These are phyloP conservation scores for Liasis olivaceus DNA, from an alignment of 2,797 vertebrate species.

Conservation along the genomic window DNA sequence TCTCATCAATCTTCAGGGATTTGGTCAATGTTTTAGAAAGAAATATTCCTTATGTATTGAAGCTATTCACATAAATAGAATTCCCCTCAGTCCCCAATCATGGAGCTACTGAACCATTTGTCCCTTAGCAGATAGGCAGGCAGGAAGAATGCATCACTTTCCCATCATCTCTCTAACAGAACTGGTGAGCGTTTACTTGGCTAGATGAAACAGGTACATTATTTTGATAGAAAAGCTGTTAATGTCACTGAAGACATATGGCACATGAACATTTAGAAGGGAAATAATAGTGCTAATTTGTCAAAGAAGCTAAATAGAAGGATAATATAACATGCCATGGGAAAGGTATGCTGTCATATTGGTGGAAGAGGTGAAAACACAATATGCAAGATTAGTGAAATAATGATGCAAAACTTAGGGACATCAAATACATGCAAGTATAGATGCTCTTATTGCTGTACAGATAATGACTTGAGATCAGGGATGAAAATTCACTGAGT, in stretches of 20 bases:
- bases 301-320: conserved; percentile 59
- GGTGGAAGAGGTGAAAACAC: conserved; percentile 7
- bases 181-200: conserved; percentile 66
- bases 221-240: conserved; percentile 72
- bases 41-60: conserved; percentile 16
- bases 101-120: conserved; percentile 10
- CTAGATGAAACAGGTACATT: conserved; percentile 69
- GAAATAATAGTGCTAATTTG: conserved; percentile 71
- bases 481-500: not conserved
- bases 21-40: not conserved
- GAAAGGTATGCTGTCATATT: conserved; percentile 58
- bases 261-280: conserved; percentile 59
- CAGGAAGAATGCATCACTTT: conserved; percentile 58
- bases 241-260: conserved; percentile 68
- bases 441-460: conserved; percentile 9
- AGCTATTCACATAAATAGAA: not conserved
- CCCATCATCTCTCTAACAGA: conserved; percentile 55
- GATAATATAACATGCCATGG: conserved; percentile 60
- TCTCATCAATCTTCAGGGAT: conserved; percentile 9
- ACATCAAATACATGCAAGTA: not conserved
- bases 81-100: not conserved
- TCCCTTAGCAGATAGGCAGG: conserved; percentile 58
- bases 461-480: not conserved
- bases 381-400: conserved; percentile 7
- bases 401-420: not conserved